A percentile compares a stretch with the other conserved stretches of the same genome.
Conservation (phyloP, 1,140 invertebrate species). For the Cydia fagiglandana region DNA sequence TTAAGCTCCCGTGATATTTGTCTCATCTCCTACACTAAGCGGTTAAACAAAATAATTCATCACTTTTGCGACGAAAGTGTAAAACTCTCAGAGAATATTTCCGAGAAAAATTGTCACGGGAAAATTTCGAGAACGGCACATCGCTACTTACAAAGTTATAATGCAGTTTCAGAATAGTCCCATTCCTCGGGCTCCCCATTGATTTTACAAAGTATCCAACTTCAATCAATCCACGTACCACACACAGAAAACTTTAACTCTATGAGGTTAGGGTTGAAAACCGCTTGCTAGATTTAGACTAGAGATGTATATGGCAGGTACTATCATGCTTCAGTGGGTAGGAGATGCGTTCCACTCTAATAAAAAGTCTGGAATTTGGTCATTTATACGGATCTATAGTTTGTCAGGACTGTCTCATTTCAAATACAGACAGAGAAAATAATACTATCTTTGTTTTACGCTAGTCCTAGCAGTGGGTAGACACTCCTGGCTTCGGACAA, state of each 20-base stretch:
- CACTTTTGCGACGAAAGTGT: too few relatives aligned
- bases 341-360: not conserved
- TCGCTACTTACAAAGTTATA: slow-evolving; percentile 7
- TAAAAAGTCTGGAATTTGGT: not conserved
- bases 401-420: too few relatives aligned
- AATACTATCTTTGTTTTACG: too few relatives aligned
- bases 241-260: not conserved
- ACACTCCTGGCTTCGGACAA: too few relatives aligned
- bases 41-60: too few relatives aligned
- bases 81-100: too few relatives aligned
- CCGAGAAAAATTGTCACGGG: too few relatives aligned
- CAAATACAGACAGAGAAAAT: too few relatives aligned
- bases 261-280: not conserved
- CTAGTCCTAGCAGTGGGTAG: too few relatives aligned
- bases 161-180: slow-evolving; percentile 24
- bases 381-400: not conserved
- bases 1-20: too few relatives aligned
- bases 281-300: not conserved
- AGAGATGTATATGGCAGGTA: not conserved
- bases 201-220: slow-evolving; percentile 28
- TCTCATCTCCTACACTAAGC: too few relatives aligned
- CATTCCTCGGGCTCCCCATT: slow-evolving; percentile 22
- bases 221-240: slow-evolving; percentile 20
- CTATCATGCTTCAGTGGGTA: slow-evolving; percentile 10
- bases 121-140: too few relatives aligned